A percentile compares a stretch with the other conserved stretches of the same genome.
Evolutionary conservation across 2,113 vertebrate species (phyloP).

Genomic region (Hylia prasina): DNA sequence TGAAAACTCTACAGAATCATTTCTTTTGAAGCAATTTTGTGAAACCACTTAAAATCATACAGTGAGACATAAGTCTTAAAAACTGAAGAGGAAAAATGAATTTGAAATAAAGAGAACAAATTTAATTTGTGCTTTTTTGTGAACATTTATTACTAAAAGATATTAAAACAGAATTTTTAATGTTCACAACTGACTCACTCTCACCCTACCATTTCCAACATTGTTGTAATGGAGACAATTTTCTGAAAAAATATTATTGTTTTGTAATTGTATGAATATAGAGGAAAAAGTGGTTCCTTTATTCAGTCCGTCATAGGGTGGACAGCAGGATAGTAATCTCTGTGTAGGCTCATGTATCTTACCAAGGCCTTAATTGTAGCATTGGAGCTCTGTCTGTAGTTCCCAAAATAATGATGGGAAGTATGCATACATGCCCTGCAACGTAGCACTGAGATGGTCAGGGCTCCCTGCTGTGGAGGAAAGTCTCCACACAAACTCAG

Average conservation of each 20-base stretch:
- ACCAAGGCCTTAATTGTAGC: not conserved
- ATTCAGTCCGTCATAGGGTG: fast-evolving
- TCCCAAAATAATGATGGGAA: not conserved
- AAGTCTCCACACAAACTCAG: not conserved
- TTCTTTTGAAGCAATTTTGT: not conserved
- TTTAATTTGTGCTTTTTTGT: not conserved
- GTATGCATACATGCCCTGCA: not conserved
- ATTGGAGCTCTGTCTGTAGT: not conserved
- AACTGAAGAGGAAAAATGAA: not conserved
- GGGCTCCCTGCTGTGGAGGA: not conserved
- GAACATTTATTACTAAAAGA: not conserved
- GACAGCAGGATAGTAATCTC: not conserved
- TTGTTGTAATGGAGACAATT: not conserved
- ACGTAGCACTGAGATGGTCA: not conserved
- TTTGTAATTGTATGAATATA: not conserved
- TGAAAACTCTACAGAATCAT: not conserved
- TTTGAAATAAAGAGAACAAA: not conserved
- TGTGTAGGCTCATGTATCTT: fast-evolving
- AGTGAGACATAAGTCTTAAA: not conserved
- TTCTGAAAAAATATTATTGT: not conserved
- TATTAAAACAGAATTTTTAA: not conserved
- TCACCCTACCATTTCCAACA: not conserved
- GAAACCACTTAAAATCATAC: not conserved
- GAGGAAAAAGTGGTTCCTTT: not conserved
- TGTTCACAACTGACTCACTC: not conserved